Conservation (phyloP, 1,140 invertebrate species). For the Drosophila virilis region DNA sequence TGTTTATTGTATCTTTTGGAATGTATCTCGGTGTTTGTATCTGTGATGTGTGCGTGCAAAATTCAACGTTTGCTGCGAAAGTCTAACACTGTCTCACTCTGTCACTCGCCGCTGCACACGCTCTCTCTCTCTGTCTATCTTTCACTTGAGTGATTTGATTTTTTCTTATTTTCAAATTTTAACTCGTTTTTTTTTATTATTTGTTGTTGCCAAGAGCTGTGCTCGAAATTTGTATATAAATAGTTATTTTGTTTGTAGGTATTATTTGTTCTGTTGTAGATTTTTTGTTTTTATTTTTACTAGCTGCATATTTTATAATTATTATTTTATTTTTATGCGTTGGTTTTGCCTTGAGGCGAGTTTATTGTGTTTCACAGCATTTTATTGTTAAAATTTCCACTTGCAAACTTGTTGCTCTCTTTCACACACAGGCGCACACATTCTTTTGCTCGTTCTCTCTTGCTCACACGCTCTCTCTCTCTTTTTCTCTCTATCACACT, state of each 20-base stretch:
- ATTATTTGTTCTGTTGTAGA: constrained; percentile 12
- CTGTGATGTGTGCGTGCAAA: constrained; percentile 60
- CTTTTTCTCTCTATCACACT: constrained; percentile 28
- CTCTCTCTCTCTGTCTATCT: constrained; percentile 45
- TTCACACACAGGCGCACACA: constrained; percentile 25
- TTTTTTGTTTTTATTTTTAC: constrained; percentile 8
- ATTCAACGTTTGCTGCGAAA: constrained; percentile 64
- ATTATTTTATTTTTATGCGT: constrained; percentile 24
- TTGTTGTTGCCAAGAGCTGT: constrained; percentile 15
- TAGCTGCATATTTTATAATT: constrained; percentile 19
- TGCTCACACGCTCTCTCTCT: constrained; percentile 9
- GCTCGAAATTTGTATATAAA: constrained; percentile 41
- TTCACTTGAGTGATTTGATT: constrained; percentile 65
- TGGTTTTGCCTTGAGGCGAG: constrained; percentile 46
- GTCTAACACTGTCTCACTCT: constrained; percentile 63
- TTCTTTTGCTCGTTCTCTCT: constrained; percentile 43
- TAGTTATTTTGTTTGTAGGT: constrained; percentile 23
- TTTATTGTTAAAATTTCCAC: constrained; percentile 81
- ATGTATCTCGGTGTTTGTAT: constrained; percentile 28
- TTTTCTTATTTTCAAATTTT: constrained; percentile 51
- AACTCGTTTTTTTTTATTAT: constrained; percentile 48
- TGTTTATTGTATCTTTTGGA: constrained; percentile 39
- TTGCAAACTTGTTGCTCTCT: constrained; percentile 76
- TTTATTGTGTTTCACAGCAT: constrained; percentile 69
- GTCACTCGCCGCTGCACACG: constrained; percentile 26